Conservation (phyloP, 2,888 invertebrate species). For the Amblyjoppa proteus region DNA sequence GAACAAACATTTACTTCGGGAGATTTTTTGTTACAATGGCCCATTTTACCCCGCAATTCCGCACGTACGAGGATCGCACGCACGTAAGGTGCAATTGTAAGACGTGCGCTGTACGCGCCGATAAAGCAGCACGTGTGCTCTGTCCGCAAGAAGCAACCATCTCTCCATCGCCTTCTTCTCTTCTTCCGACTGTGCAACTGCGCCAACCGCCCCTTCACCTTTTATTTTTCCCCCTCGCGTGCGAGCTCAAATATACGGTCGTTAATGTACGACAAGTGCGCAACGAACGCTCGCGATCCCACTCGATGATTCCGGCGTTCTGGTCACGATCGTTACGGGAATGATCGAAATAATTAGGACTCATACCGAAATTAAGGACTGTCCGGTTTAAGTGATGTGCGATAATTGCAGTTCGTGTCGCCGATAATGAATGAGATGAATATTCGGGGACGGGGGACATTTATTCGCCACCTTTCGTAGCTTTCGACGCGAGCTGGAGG, state of each 20-base stretch:
- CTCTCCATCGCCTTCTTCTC: slow-evolving; percentile 2
- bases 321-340: slow-evolving; percentile 10
- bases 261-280: slow-evolving; percentile 73
- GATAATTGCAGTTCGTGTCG: slow-evolving; percentile 9
- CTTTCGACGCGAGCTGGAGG: neutral
- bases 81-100: slow-evolving; percentile 52
- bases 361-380: slow-evolving; percentile 5
- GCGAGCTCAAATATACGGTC: slow-evolving; percentile 53
- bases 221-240: slow-evolving; percentile 68
- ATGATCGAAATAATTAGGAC: slow-evolving; percentile 21
- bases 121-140: slow-evolving; percentile 67
- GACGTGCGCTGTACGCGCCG: slow-evolving; percentile 53
- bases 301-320: neutral
- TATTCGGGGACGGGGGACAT: slow-evolving; percentile 1
- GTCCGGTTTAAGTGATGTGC: slow-evolving; percentile 20
- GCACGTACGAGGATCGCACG: slow-evolving; percentile 19
- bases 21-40: neutral
- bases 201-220: slow-evolving; percentile 34
- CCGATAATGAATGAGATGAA: neutral
- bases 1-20: neutral
- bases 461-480: neutral
- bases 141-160: slow-evolving; percentile 21
- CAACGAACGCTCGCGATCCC: slow-evolving; percentile 31
- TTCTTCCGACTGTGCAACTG: neutral
- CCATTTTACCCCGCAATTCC: neutral